Percentiles rank a stretch among this genome's conserved stretches.
Evolutionary conservation across 2,797 vertebrate genomes (phyloP).

Genomic region (Hipposideros larvatus): DNA sequence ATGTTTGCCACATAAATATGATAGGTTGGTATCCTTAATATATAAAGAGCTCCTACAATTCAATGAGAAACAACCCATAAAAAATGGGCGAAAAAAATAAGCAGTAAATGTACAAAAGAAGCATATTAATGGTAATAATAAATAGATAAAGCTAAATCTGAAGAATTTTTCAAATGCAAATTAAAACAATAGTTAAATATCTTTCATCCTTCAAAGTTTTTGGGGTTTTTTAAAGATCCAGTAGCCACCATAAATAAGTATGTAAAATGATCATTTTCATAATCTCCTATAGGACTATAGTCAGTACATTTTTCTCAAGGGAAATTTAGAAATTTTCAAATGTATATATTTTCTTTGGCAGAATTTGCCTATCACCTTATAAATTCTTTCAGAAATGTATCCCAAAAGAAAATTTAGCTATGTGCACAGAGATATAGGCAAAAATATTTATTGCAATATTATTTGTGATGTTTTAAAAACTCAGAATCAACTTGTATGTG

Average conservation of each 20-base stretch:
- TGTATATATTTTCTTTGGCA: slow-evolving; percentile 11
- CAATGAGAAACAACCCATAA: slow-evolving; percentile 39
- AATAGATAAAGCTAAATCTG: slow-evolving; percentile 3
- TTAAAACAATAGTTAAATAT: slow-evolving; percentile 37
- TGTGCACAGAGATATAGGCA: neutral
- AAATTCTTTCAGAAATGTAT: slow-evolving; percentile 13
- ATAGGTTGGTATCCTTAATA: neutral
- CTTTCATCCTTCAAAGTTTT: slow-evolving; percentile 25
- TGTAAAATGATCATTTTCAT: neutral
- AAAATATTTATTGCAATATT: slow-evolving; percentile 33
- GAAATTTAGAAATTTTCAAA: slow-evolving; percentile 32
- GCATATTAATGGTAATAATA: neutral
- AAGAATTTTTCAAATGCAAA: neutral
- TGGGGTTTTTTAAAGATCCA: neutral
- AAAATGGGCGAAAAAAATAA: neutral
- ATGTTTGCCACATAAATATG: neutral
- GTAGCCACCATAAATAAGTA: neutral
- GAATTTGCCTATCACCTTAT: neutral
- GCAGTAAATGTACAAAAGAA: slow-evolving; percentile 28
- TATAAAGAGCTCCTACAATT: neutral
- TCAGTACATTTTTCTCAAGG: slow-evolving; percentile 10
- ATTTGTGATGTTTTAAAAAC: slow-evolving; percentile 32
- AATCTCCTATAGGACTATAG: neutral
- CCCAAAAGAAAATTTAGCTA: neutral
- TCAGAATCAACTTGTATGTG: neutral